A percentile compares a stretch with the other conserved stretches of the same genome.
Evolutionary conservation across 2,888 invertebrate species (phyloP).

Genomic region (Xylocampa areola): DNA sequence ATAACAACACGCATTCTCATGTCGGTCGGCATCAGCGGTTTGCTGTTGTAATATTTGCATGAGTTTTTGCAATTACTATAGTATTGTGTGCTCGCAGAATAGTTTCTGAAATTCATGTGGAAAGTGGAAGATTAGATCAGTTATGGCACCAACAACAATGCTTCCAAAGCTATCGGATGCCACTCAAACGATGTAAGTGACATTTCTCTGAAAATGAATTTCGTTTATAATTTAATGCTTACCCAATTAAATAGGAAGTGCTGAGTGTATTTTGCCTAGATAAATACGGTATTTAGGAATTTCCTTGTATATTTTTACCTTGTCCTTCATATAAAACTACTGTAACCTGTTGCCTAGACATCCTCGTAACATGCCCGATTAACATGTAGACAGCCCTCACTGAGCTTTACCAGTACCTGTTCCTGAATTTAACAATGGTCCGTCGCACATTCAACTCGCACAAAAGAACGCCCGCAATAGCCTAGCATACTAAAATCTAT

Average conservation of each 20-base stretch:
- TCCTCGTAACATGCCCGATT: conserved; percentile 26
- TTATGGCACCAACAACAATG: conserved; percentile 83
- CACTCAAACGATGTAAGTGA: conserved; percentile 87
- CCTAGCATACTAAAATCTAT: too few relatives aligned
- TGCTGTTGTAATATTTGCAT: conserved; percentile 75
- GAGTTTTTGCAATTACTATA: conserved; percentile 70
- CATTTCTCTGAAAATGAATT: conserved; percentile 51
- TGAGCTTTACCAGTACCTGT: conserved; percentile 18
- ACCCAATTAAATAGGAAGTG: conserved; percentile 34
- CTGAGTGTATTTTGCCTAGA: neutral
- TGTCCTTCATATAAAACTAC: neutral
- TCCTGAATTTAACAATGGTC: conserved; percentile 5
- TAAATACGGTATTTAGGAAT: neutral
- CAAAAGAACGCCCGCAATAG: too few relatives aligned
- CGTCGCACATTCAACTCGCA: neutral
- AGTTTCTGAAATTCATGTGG: conserved; percentile 75
- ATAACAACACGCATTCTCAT: conserved; percentile 72
- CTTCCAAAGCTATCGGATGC: conserved; percentile 83
- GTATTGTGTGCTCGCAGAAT: conserved; percentile 56
- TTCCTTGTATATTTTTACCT: neutral
- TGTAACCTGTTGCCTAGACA: conserved; percentile 56
- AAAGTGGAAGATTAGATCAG: conserved; percentile 69
- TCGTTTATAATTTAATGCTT: conserved; percentile 46
- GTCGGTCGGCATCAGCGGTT: conserved; percentile 80
- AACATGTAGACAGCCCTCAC: conserved; percentile 30